Conservation (phyloP, 2,113 vertebrate genomes). For the Platanista minor region DNA sequence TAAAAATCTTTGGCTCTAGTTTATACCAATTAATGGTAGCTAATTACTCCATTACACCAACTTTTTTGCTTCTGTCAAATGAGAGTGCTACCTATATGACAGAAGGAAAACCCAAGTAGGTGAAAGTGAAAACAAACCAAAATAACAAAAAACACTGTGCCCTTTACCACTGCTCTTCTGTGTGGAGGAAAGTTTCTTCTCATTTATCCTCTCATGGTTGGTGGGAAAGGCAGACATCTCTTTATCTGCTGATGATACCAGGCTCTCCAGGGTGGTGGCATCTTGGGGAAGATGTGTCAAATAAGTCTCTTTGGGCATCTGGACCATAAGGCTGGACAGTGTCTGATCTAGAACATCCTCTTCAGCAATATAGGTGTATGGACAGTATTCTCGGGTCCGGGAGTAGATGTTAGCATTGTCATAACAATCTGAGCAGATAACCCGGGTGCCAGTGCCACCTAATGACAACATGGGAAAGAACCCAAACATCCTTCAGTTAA, state of each 20-base stretch:
- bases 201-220: slow-evolving; percentile 81
- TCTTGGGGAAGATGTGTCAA: slow-evolving; percentile 76
- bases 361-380: slow-evolving; percentile 89
- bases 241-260: slow-evolving; percentile 75
- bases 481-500: not conserved
- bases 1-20: not conserved
- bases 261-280: slow-evolving; percentile 76
- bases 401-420: slow-evolving; percentile 97
- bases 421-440: slow-evolving; percentile 97
- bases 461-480: not conserved
- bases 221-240: slow-evolving; percentile 82
- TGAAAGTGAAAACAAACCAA: not conserved
- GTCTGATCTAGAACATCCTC: slow-evolving; percentile 88
- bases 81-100: not conserved
- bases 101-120: not conserved
- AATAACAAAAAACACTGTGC: not conserved
- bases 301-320: slow-evolving; percentile 79
- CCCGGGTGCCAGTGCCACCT: slow-evolving; percentile 82
- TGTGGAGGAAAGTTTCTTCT: slow-evolving; percentile 77
- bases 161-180: slow-evolving; percentile 83
- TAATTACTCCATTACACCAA: not conserved
- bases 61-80: slow-evolving; percentile 10
- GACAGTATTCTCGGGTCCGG: slow-evolving; percentile 92
- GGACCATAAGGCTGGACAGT: slow-evolving; percentile 81
- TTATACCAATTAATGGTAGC: not conserved